phyloP scores from a whole-genome alignment of 2,113 vertebrate species.

The Zapus hudsonius region DNA sequence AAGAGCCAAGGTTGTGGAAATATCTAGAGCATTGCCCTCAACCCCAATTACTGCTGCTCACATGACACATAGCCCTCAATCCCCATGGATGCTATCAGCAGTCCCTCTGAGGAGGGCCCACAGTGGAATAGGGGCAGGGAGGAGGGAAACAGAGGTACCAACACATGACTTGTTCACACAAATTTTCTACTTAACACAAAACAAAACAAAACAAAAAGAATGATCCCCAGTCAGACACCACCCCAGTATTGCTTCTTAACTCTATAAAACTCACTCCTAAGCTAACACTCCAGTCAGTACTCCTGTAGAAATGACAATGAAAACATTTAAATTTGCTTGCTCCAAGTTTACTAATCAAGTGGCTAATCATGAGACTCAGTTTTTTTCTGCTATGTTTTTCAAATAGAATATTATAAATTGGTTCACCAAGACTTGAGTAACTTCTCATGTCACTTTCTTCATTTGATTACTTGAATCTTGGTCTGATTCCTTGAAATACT shows the following conservation, averaged over 20 bases:
- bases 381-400: background rate
- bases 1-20: no score
- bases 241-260: background rate
- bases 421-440: background rate
- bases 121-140: no score
- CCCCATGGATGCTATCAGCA: no score
- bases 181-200: no score
- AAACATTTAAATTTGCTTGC: background rate
- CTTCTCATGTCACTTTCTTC: background rate
- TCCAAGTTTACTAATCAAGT: background rate
- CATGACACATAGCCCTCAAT: no score
- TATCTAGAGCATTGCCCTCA: no score
- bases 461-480: background rate
- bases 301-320: slow-evolving; percentile 3
- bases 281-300: background rate
- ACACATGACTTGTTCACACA: no score
- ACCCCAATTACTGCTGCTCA: no score
- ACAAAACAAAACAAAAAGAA: no score
- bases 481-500: background rate
- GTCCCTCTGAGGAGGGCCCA: no score
- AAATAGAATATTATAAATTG: background rate
- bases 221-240: background rate
- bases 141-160: no score
- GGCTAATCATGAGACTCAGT: background rate
- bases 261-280: background rate